These are phyloP conservation scores for Engystomops pustulosus DNA, from an alignment of 2,113 vertebrate species.

Conservation along the genomic window DNA sequence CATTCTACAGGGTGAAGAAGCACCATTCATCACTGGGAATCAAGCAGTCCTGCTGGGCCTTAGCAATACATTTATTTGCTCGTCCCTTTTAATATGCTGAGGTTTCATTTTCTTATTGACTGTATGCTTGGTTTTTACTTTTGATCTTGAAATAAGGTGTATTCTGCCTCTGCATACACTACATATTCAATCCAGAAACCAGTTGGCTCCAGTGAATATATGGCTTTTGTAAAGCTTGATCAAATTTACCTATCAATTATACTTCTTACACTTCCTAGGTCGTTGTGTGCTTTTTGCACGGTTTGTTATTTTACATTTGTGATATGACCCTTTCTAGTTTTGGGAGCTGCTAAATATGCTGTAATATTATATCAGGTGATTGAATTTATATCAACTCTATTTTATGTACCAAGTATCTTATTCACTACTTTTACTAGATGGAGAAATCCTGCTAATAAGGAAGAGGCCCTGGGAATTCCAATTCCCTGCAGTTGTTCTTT, in stretches of 20 bases:
- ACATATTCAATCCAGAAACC: too few species aligned
- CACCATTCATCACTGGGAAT: constrained; percentile 46
- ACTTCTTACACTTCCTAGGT: too few species aligned
- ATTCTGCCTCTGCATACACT: not conserved
- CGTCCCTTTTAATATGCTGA: constrained; percentile 29
- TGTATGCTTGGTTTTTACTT: not conserved
- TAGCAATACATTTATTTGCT: constrained; percentile 14
- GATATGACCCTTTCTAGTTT: too few species aligned
- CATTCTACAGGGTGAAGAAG: constrained; percentile 27
- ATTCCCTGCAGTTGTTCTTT: not conserved
- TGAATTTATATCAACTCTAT: not conserved
- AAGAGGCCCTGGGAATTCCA: not conserved
- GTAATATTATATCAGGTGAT: not conserved
- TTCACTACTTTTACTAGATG: not conserved
- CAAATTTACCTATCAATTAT: too few species aligned
- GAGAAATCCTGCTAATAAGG: not conserved
- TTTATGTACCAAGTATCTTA: not conserved
- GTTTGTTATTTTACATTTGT: too few species aligned
- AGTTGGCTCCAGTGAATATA: too few species aligned
- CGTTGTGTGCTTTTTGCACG: too few species aligned
- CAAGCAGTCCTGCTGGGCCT: constrained; percentile 19
- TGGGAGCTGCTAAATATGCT: not conserved
- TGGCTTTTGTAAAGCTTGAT: too few species aligned
- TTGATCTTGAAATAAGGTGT: not conserved
- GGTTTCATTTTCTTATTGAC: constrained; percentile 7